phyloP scores from a whole-genome alignment of 2,888 invertebrate species.

The Oscheius myriophilus region DNA sequence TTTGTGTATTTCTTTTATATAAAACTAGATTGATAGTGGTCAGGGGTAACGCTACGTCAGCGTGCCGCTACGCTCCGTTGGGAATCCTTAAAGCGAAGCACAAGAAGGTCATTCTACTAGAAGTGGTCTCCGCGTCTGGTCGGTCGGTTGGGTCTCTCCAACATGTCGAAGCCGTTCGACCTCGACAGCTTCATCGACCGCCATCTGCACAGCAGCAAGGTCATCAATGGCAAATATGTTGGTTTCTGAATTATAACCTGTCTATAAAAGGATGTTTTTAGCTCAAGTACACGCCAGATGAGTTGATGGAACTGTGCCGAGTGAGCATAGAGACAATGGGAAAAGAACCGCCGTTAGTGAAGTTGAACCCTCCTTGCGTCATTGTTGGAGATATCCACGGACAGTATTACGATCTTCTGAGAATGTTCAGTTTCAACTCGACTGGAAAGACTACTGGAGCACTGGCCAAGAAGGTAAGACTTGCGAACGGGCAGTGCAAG shows the following conservation, averaged over 20 bases:
- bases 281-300: background rate
- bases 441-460: background rate
- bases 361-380: background rate
- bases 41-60: too few relatives aligned
- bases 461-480: too few relatives aligned
- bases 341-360: background rate
- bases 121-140: background rate
- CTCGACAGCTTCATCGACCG: background rate
- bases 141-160: background rate
- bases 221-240: background rate
- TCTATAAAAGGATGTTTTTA: background rate
- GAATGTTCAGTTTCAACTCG: conserved; percentile 1
- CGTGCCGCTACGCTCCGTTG: too few relatives aligned
- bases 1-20: too few relatives aligned
- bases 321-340: background rate
- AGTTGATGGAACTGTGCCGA: conserved; percentile 7
- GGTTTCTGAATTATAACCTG: background rate
- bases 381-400: conserved; percentile 2
- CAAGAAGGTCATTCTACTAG: too few relatives aligned
- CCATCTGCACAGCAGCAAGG: background rate
- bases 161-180: background rate
- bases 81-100: too few relatives aligned
- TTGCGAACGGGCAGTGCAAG: background rate
- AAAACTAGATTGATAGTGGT: too few relatives aligned
- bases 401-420: conserved; percentile 11